These are phyloP conservation scores for Ditylenchus dipsaci DNA, from an alignment of 1,140 invertebrate species.

Conservation along the genomic window DNA sequence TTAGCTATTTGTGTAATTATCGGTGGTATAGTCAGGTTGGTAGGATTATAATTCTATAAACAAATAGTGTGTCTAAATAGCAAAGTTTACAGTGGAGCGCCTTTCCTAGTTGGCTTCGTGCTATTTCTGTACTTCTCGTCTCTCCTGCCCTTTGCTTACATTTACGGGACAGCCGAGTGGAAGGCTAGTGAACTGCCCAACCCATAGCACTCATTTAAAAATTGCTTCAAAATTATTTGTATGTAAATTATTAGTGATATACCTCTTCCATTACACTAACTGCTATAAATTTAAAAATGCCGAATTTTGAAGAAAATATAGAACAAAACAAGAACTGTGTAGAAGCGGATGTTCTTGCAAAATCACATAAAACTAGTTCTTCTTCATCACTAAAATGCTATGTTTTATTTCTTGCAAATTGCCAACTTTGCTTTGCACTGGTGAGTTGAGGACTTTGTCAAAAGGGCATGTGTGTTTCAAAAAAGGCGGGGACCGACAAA, in stretches of 20 bases:
- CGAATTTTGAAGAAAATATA: neutral
- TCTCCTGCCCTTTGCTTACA: slow-evolving; percentile 33
- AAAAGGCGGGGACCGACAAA: too few relatives aligned
- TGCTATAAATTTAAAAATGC: neutral
- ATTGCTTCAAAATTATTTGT: neutral
- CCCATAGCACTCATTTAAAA: neutral
- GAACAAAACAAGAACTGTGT: neutral
- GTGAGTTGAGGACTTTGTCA: neutral
- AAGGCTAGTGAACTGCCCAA: slow-evolving; percentile 25
- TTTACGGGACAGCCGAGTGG: slow-evolving; percentile 32
- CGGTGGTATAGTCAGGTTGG: slow-evolving; percentile 18
- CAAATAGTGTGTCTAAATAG: neutral
- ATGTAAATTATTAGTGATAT: neutral
- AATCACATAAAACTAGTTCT: neutral
- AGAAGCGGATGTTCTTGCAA: too few relatives aligned
- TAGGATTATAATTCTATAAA: neutral
- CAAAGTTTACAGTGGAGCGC: slow-evolving; percentile 11
- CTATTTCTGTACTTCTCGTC: slow-evolving; percentile 25
- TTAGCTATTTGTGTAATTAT: slow-evolving; percentile 31
- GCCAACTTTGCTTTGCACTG: neutral
- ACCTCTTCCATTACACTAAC: neutral
- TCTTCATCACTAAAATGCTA: neutral
- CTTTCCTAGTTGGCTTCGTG: slow-evolving; percentile 26
- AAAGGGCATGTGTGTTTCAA: too few relatives aligned
- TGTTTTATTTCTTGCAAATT: neutral